phyloP scores from a whole-genome alignment of 2,113 vertebrate species.

The Erythrolamprus reginae region DNA sequence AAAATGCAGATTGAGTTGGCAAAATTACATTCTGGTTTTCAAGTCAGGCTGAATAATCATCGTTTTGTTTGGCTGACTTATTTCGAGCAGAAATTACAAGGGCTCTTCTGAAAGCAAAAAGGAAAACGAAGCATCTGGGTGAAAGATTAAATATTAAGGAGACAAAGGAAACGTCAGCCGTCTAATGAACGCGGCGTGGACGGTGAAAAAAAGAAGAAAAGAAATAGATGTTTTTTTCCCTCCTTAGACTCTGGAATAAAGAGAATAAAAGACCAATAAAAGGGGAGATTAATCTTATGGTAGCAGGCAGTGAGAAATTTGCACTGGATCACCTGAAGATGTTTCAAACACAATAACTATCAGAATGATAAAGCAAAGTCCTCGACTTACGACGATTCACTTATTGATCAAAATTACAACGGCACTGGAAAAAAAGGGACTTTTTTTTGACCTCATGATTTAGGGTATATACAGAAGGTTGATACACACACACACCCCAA shows the following conservation, averaged over 20 bases:
- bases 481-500: too few species aligned
- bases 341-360: not conserved
- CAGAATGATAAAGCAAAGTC: not conserved
- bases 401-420: too few species aligned
- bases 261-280: not conserved
- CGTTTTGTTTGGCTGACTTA: not conserved
- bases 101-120: not conserved
- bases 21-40: not conserved
- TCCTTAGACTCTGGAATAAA: too few species aligned
- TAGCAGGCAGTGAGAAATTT: not conserved
- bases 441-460: too few species aligned
- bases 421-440: too few species aligned
- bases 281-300: not conserved
- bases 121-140: not conserved
- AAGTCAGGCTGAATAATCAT: not conserved
- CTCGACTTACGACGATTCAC: not conserved
- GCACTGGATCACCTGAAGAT: not conserved
- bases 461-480: too few species aligned
- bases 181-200: not conserved
- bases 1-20: not conserved
- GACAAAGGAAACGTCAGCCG: not conserved
- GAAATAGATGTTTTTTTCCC: too few species aligned
- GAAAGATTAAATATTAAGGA: not conserved
- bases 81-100: not conserved
- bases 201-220: too few species aligned